These are phyloP conservation scores for Palaemon carinicauda DNA, from an alignment of 1,140 invertebrate species.

Conservation along the genomic window DNA sequence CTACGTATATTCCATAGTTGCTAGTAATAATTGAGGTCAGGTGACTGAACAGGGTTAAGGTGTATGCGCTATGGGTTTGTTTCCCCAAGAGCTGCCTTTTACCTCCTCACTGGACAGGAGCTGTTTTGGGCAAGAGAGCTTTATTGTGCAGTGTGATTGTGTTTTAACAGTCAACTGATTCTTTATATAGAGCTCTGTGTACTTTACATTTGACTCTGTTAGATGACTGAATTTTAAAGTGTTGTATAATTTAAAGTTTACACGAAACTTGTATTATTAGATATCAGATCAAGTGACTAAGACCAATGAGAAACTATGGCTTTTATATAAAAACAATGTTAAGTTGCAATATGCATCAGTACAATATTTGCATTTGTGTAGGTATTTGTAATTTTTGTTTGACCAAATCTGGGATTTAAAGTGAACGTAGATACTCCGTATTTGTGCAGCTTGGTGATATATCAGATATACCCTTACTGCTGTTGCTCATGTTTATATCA, in stretches of 20 bases:
- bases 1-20: neutral
- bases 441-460: no score
- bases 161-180: slow-evolving; percentile 39
- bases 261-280: neutral
- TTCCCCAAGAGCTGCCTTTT: slow-evolving; percentile 15
- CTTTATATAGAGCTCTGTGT: slow-evolving; percentile 5
- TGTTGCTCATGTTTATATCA: no score
- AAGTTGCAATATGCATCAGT: no score
- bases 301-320: no score
- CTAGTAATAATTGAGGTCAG: slow-evolving; percentile 2
- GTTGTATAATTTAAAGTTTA: no score
- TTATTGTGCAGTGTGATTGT: slow-evolving; percentile 33
- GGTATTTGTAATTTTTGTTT: no score
- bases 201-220: neutral
- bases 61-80: slow-evolving; percentile 7
- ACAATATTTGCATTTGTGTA: no score
- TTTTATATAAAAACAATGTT: no score
- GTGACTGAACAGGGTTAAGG: neutral
- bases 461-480: no score
- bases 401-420: no score
- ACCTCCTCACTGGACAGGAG: slow-evolving; percentile 27
- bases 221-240: neutral
- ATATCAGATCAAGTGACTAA: no score
- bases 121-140: slow-evolving; percentile 6
- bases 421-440: no score